Evolutionary conservation across 2,797 vertebrate genomes (phyloP).

Genomic region (Ctenosaura bakeri): DNA sequence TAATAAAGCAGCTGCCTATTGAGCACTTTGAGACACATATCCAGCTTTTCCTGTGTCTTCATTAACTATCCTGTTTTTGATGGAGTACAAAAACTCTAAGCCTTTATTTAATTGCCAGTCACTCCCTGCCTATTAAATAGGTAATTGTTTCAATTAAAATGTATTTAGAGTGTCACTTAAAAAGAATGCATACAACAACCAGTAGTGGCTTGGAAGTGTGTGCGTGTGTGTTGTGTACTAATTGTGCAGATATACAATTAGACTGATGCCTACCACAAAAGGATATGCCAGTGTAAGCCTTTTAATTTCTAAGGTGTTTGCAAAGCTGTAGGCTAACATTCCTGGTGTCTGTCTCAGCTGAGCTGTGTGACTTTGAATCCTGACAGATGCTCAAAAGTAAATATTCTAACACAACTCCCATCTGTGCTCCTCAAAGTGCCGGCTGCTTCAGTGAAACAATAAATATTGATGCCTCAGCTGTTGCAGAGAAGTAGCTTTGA

Average conservation of each 20-base stretch:
- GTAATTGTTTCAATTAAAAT: background rate
- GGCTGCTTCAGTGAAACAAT: conserved; percentile 22
- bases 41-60: background rate
- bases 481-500: background rate
- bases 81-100: background rate
- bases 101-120: background rate
- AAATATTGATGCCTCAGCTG: background rate
- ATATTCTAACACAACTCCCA: conserved; percentile 16
- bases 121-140: background rate
- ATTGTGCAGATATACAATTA: background rate
- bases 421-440: conserved; percentile 46
- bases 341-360: conserved; percentile 1
- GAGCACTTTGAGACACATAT: background rate
- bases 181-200: background rate
- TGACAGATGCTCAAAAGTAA: conserved; percentile 32
- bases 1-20: too few species aligned
- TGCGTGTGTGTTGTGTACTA: background rate
- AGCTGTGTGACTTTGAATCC: conserved; percentile 36
- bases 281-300: background rate
- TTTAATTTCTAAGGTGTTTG: background rate
- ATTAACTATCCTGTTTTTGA: background rate
- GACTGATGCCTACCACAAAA: background rate
- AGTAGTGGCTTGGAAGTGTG: background rate
- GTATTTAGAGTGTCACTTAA: background rate
- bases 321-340: background rate